Evolutionary conservation across 2,888 invertebrate genomes (phyloP).

Genomic region (Merodon equestris): DNA sequence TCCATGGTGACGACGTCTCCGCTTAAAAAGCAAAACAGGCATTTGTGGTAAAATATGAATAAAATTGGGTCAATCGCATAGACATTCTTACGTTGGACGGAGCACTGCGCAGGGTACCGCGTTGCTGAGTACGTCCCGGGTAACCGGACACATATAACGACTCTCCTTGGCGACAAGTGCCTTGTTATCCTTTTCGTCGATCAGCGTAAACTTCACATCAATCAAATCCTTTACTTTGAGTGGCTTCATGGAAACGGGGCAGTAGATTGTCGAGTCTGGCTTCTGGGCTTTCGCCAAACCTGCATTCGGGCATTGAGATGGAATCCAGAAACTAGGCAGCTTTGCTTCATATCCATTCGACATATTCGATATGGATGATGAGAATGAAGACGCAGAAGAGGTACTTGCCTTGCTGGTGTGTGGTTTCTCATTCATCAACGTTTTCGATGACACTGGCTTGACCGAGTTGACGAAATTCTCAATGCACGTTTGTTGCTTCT

Average conservation of each 20-base stretch:
- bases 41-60: background rate
- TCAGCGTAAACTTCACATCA: constrained; percentile 93
- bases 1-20: constrained; percentile 98
- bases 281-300: constrained; percentile 85
- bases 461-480: constrained; percentile 91
- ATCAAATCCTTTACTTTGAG: constrained; percentile 95
- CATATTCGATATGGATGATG: constrained; percentile 87
- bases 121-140: constrained; percentile 96
- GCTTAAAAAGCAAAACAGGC: constrained; percentile 82
- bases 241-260: constrained; percentile 91
- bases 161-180: constrained; percentile 93
- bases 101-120: constrained; percentile 96
- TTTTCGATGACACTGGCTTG: constrained; percentile 79
- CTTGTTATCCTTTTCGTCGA: constrained; percentile 92
- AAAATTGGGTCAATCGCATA: background rate
- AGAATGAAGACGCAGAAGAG: constrained; percentile 71
- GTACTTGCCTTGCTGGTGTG: constrained; percentile 59
- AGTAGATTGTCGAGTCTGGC: constrained; percentile 83
- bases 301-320: constrained; percentile 93
- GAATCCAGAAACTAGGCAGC: constrained; percentile 98
- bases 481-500: constrained; percentile 83
- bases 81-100: constrained; percentile 87
- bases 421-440: constrained; percentile 54
- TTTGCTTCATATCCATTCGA: constrained; percentile 87
- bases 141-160: constrained; percentile 98